Evolutionary conservation across 37 sponge, comb jelly and placozoan genomes (phyloP).

Genomic region (Dysidea cf. avara): DNA sequence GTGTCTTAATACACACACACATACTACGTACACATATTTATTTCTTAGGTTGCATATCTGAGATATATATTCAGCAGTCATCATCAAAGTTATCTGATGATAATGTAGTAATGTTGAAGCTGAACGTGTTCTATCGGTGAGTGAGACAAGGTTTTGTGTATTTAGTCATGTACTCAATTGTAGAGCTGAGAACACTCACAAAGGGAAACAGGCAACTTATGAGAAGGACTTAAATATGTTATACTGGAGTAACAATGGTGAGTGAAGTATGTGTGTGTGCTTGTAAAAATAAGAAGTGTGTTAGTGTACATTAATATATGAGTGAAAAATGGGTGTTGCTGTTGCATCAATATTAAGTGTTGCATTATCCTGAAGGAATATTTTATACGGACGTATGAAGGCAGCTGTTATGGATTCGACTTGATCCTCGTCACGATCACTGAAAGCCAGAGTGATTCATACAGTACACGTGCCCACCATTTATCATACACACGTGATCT

Average conservation of each 20-base stretch:
- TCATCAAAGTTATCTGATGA: constrained; percentile 13
- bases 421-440: no score
- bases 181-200: constrained; percentile 80
- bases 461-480: no score
- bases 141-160: background rate
- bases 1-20: background rate
- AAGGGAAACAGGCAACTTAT: constrained; percentile 5
- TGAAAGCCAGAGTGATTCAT: no score
- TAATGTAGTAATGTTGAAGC: constrained; percentile 13
- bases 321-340: no score
- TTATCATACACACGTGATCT: no score
- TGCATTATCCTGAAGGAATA: background rate
- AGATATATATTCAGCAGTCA: constrained; percentile 14
- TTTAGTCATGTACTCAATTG: background rate
- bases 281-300: no score
- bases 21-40: background rate
- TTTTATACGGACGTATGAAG: no score
- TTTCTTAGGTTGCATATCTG: constrained; percentile 44
- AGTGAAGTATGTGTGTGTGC: no score
- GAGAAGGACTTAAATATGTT: constrained; percentile 79
- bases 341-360: no score
- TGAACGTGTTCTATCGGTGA: constrained; percentile 69
- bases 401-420: no score
- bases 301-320: no score
- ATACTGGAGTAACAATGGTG: constrained; percentile 70